A percentile compares a stretch with the other conserved stretches of the same genome.
phyloP scores from a whole-genome alignment of 2,797 vertebrate species.

The Fringilla coelebs region DNA sequence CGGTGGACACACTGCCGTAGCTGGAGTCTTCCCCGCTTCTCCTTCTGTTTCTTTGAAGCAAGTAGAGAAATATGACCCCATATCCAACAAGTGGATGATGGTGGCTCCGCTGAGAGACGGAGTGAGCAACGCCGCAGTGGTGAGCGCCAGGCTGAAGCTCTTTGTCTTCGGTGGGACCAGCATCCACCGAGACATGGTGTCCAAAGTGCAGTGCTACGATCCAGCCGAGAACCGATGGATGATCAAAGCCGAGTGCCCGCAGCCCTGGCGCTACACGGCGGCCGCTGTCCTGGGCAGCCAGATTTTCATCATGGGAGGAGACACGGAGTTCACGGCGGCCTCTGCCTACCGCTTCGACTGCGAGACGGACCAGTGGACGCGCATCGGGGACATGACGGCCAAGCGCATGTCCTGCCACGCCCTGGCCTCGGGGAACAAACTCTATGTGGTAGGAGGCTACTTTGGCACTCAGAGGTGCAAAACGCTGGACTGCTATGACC shows the following conservation, averaged over 20 bases:
- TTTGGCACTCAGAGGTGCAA: conserved; percentile 95
- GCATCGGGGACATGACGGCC: conserved; percentile 94
- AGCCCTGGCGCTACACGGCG: conserved; percentile 93
- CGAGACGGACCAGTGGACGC: conserved; percentile 89
- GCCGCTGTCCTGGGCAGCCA: conserved; percentile 92
- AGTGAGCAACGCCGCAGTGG: conserved; percentile 92
- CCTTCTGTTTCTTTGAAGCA: conserved; percentile 93
- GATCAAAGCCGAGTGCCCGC: conserved; percentile 89
- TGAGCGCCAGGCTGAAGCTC: conserved; percentile 91
- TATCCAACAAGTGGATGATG: conserved; percentile 91
- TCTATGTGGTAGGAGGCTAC: conserved; percentile 94
- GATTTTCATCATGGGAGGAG: conserved; percentile 97
- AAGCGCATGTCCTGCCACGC: conserved; percentile 96
- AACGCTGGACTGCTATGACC: conserved; percentile 94
- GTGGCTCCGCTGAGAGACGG: conserved; percentile 90
- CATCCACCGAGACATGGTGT: conserved; percentile 91
- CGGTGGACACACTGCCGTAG: conserved; percentile 90
- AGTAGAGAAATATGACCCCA: conserved; percentile 88
- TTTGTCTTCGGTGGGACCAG: conserved; percentile 93
- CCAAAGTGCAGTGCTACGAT: conserved; percentile 93
- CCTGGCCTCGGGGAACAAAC: conserved; percentile 91
- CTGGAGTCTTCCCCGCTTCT: conserved; percentile 89
- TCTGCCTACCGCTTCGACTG: conserved; percentile 95
- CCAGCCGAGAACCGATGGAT: conserved; percentile 87
- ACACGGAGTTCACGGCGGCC: conserved; percentile 91